Conservation (phyloP, 1,140 invertebrate species). For the Cepaea nemoralis region DNA sequence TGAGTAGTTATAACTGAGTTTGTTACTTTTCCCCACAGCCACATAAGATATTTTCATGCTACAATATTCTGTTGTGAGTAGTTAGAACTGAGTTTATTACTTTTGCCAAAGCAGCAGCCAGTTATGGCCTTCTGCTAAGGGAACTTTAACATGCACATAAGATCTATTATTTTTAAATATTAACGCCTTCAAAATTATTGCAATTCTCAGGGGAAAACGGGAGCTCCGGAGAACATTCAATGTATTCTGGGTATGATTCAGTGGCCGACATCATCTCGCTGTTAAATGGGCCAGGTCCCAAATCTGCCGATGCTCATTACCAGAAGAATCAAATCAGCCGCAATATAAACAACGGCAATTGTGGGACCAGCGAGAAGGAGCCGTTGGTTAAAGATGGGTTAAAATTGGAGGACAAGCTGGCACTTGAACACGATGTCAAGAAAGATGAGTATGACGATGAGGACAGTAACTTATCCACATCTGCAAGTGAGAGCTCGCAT, state of each 20-base stretch:
- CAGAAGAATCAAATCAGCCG: background rate
- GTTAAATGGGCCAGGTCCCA: slow-evolving; percentile 11
- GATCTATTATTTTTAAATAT: background rate
- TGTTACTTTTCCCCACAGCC: too few species aligned
- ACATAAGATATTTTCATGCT: too few species aligned
- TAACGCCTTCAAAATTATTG: background rate
- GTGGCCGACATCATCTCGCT: slow-evolving; percentile 54
- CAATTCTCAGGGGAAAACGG: background rate
- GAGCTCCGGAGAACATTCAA: background rate
- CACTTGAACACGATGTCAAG: background rate
- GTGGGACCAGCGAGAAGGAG: background rate
- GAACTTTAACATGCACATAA: too few species aligned
- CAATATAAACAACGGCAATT: background rate
- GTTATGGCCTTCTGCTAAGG: too few species aligned
- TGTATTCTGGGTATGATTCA: slow-evolving; percentile 45
- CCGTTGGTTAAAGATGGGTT: background rate
- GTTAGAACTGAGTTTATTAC: too few species aligned
- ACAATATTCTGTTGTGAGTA: too few species aligned
- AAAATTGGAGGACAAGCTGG: background rate
- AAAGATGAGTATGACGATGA: slow-evolving; percentile 44
- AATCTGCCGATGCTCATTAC: background rate
- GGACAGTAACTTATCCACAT: slow-evolving; percentile 40
- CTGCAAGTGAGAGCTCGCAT: slow-evolving; percentile 41
- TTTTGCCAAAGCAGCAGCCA: too few species aligned
- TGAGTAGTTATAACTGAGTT: too few species aligned